A percentile compares a stretch with the other conserved stretches of the same genome.
Conservation (phyloP, 2,797 vertebrate genomes). For the Amblyraja radiata region DNA sequence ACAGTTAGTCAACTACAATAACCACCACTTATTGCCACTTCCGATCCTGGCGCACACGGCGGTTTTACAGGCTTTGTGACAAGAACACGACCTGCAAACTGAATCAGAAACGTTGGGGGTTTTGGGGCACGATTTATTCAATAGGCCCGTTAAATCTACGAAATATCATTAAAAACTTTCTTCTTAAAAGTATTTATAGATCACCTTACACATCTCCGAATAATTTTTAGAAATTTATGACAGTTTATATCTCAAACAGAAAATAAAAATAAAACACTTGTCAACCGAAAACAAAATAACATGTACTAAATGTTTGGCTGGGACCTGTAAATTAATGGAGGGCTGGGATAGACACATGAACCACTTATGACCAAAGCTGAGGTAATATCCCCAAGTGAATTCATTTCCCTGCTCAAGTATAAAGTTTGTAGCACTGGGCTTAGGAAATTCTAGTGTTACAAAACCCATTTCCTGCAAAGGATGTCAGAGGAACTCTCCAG, state of each 20-base stretch:
- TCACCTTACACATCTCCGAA: not conserved
- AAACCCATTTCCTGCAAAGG: not conserved
- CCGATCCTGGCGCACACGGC: not conserved
- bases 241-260: not conserved
- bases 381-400: not conserved
- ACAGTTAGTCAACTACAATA: not conserved
- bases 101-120: not conserved
- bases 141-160: too few species aligned
- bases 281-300: not conserved
- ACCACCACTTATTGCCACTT: not conserved
- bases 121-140: not conserved
- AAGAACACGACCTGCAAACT: not conserved
- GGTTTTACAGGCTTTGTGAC: not conserved
- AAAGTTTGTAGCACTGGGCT: not conserved
- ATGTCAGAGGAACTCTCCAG: not conserved
- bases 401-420: too few species aligned
- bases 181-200: not conserved
- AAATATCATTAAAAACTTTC: not conserved
- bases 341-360: not conserved
- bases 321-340: not conserved
- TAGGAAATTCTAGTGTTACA: not conserved
- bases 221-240: not conserved
- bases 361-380: not conserved
- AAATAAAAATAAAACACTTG: not conserved
- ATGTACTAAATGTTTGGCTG: not conserved